These are phyloP conservation scores for Margaritifera margaritifera DNA, from an alignment of 2,888 invertebrate genomes.

Conservation along the genomic window DNA sequence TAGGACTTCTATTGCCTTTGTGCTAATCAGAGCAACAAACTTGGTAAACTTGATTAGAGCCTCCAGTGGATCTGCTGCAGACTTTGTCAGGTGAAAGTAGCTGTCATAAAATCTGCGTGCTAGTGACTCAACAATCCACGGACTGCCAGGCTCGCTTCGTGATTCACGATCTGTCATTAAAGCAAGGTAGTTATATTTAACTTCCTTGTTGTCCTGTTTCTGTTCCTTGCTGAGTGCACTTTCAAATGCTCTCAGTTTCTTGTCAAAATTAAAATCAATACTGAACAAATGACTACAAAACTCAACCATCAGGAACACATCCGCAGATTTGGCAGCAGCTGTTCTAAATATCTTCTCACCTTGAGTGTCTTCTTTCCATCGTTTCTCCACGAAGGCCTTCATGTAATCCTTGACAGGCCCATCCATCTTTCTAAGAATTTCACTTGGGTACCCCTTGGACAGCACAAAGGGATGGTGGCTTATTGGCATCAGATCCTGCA, in stretches of 20 bases:
- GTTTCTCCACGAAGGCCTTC: conserved; percentile 12
- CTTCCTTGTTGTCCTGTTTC: conserved; percentile 5
- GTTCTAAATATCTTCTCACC: conserved; percentile 8
- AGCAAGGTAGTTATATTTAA: conserved; percentile 3
- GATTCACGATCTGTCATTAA: conserved; percentile 12
- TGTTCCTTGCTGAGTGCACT: neutral
- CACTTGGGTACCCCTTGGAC: conserved; percentile 11
- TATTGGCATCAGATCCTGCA: conserved; percentile 25
- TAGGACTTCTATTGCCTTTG: conserved; percentile 21
- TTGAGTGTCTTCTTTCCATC: conserved; percentile 11
- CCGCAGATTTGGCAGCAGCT: conserved; percentile 17
- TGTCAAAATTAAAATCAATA: conserved; percentile 13
- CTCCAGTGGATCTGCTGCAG: conserved; percentile 36
- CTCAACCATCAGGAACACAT: conserved; percentile 17
- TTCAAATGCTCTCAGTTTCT: conserved; percentile 1
- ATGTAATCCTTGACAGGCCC: conserved; percentile 9
- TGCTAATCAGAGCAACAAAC: conserved; percentile 36
- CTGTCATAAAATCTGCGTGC: conserved; percentile 40
- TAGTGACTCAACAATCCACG: conserved; percentile 26
- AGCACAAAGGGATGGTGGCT: conserved; percentile 19
- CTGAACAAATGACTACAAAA: conserved; percentile 30
- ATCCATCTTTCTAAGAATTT: conserved; percentile 6
- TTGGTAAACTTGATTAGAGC: conserved; percentile 50
- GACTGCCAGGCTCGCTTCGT: neutral
- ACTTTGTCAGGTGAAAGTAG: conserved; percentile 16